Base-by-base conservation (phyloP, 1,140 invertebrate genomes). In the Bombus cullumanus region DNA sequence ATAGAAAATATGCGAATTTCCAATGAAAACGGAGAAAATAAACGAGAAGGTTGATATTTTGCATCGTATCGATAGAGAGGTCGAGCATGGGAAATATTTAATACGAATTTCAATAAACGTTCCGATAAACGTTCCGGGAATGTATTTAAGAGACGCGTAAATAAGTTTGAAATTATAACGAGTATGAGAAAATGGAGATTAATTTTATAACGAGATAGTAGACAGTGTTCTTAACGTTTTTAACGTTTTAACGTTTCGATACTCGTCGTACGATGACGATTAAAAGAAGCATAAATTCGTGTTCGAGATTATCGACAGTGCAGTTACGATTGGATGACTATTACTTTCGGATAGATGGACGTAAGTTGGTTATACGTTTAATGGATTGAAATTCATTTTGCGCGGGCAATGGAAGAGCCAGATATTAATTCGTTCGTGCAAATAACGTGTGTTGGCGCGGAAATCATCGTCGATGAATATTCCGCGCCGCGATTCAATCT, bases 301-400 rank as follows among this genome's bases (percentile, higher is more conserved):
- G 22, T 3, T 43, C 68, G 34, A 25, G 81, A 68, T 76, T 83
- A 75, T 62, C n/a, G 8, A 2, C 9, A 2, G 39, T 9, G 66
- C 13, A 4, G n/a, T 34, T 1, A 25, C 9, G n/a, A 47, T 53
- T 22, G 12, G 3, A 22, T 2, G 43, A 18, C 75, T 6, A 73
- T 75, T 83, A 57, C 47, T 68, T 83, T 57, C 69, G n/a, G 53
- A 69, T 15, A 69, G 37, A 18, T 64, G 73, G 47, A 59, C 47
- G 66, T 62, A 64, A 73, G 66, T 81, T 73, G 41, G 69, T 74
- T 86, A 78, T 64, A 43, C 39, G 31, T 18, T 69, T 81, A 86
- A 86, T 77, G 37, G 71, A 89, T 81, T 80, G 88, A 73, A 89
- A 89, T 89, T 86, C 71, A 73, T 89, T 89, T 89, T 64, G 71